These are phyloP conservation scores for Poeciliopsis retropinna DNA, from an alignment of 2,113 vertebrate genomes.

Conservation along the genomic window DNA sequence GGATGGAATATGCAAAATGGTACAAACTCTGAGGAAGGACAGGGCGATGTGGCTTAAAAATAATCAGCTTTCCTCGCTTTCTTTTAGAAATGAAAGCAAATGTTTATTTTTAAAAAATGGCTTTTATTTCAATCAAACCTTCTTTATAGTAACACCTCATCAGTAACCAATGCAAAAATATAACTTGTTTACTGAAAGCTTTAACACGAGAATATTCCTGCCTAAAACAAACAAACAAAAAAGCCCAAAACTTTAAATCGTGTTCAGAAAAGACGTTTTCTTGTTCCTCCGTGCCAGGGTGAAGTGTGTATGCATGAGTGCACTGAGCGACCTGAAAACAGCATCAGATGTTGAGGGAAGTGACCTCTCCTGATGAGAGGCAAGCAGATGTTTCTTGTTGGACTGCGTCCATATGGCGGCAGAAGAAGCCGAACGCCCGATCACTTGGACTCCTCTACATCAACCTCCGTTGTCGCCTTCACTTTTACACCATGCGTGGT, in stretches of 20 bases:
- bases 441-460: not conserved
- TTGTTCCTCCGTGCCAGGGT: slow-evolving; percentile 26
- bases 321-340: slow-evolving; percentile 54
- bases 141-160: no score
- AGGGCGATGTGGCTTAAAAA: no score
- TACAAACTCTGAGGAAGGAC: no score
- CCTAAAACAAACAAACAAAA: not conserved
- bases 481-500: not conserved
- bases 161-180: no score
- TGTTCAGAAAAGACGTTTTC: slow-evolving; percentile 19
- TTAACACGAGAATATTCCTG: slow-evolving; percentile 3
- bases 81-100: no score
- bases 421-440: not conserved
- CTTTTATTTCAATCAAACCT: no score
- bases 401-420: slow-evolving; percentile 42
- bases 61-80: no score
- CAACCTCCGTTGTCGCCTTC: not conserved
- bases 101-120: no score
- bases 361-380: slow-evolving; percentile 60
- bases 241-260: slow-evolving; percentile 8
- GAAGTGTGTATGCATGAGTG: slow-evolving; percentile 39
- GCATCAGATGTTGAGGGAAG: slow-evolving; percentile 41
- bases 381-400: slow-evolving; percentile 64
- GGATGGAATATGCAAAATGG: no score
- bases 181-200: not conserved